A percentile compares a stretch with the other conserved stretches of the same genome.
These are phyloP conservation scores for Heliconius hortense DNA, from an alignment of 2,888 invertebrate species.

Conservation along the genomic window DNA sequence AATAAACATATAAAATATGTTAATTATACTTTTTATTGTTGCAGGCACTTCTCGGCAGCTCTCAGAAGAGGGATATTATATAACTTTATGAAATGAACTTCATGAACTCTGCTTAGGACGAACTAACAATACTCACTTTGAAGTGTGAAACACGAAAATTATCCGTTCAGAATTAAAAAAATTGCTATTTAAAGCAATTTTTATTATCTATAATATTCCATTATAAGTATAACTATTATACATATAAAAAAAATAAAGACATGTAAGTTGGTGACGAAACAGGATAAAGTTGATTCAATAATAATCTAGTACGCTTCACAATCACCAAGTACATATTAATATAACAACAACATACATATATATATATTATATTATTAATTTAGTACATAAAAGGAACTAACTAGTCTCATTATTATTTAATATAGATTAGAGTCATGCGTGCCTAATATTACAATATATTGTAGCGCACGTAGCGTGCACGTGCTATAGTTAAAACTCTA, in stretches of 20 bases:
- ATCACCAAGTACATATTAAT: conserved; percentile 73
- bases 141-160: conserved; percentile 39
- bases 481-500: conserved; percentile 20
- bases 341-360: conserved; percentile 41
- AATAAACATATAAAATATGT: background rate
- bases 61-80: conserved; percentile 73
- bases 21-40: conserved; percentile 44
- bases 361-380: conserved; percentile 61
- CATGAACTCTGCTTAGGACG: conserved; percentile 18
- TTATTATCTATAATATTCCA: conserved; percentile 39
- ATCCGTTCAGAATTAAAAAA: conserved; percentile 9
- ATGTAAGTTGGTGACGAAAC: background rate
- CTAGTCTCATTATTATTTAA: conserved; percentile 78
- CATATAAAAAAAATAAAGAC: background rate
- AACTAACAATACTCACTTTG: conserved; percentile 40
- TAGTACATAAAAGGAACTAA: conserved; percentile 76
- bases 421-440: conserved; percentile 77
- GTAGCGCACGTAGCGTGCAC: conserved; percentile 26
- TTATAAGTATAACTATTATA: conserved; percentile 25
- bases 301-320: conserved; percentile 71
- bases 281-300: conserved; percentile 55
- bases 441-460: conserved; percentile 62
- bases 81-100: conserved; percentile 45
- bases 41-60: conserved; percentile 75
- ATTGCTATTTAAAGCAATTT: conserved; percentile 24